phyloP scores from a whole-genome alignment of 2,888 invertebrate genomes.

The Acleris sparsana region DNA sequence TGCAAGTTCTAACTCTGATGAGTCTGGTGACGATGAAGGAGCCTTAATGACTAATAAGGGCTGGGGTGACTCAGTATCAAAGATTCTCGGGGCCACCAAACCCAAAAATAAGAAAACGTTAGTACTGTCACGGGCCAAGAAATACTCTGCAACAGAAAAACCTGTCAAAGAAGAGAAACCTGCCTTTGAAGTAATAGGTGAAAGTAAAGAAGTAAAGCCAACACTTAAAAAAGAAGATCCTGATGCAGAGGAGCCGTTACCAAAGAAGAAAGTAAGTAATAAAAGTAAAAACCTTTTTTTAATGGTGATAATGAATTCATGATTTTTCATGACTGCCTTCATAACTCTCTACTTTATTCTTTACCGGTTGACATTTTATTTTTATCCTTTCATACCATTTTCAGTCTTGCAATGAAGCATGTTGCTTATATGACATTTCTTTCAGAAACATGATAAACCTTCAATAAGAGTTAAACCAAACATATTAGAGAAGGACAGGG shows the following conservation, averaged over 20 bases:
- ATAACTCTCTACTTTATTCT: too few relatives aligned
- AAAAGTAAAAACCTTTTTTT: constrained; percentile 1
- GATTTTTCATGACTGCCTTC: too few relatives aligned
- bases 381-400: too few relatives aligned
- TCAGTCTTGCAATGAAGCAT: neutral
- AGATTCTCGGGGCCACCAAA: constrained; percentile 89
- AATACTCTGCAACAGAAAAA: constrained; percentile 82
- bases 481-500: constrained; percentile 89
- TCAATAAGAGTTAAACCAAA: constrained; percentile 90
- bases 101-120: constrained; percentile 89
- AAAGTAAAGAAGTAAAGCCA: constrained; percentile 73
- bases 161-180: constrained; percentile 73
- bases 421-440: constrained; percentile 41
- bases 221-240: constrained; percentile 60
- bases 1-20: constrained; percentile 46
- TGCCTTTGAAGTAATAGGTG: constrained; percentile 88
- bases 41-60: constrained; percentile 84
- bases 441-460: constrained; percentile 85
- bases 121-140: constrained; percentile 92
- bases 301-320: too few relatives aligned
- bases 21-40: constrained; percentile 46
- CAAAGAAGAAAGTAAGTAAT: constrained; percentile 65
- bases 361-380: too few relatives aligned
- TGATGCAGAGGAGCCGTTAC: constrained; percentile 54
- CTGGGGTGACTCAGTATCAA: constrained; percentile 93